Conservation (phyloP, 35 echinoderm and acorn worm genomes). For the Apostichopus californicus region DNA sequence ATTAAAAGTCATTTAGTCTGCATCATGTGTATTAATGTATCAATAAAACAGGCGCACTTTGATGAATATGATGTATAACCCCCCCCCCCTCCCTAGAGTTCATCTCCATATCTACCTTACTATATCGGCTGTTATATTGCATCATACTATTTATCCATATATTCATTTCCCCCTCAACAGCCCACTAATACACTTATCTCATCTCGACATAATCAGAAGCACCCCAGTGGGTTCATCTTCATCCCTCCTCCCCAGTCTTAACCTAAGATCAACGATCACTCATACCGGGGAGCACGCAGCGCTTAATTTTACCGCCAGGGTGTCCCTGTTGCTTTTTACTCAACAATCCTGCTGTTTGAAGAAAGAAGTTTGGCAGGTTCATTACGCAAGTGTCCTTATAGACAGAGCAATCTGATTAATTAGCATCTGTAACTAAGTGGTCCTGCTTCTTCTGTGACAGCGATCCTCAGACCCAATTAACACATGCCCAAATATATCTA, state of each 20-base stretch:
- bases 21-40: no score
- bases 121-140: no score
- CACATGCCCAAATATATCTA: neutral
- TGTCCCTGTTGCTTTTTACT: slow-evolving; percentile 6
- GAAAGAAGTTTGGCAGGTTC: neutral
- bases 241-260: neutral
- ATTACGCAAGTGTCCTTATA: slow-evolving; percentile 1
- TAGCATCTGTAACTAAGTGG: neutral
- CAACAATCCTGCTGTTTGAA: slow-evolving; percentile 13
- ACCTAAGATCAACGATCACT: neutral
- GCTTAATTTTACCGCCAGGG: slow-evolving; percentile 5
- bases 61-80: no score
- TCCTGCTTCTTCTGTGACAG: neutral
- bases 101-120: no score
- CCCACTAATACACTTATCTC: neutral
- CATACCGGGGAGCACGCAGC: neutral
- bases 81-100: no score
- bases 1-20: no score
- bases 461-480: neutral
- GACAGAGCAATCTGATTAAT: neutral
- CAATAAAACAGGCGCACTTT: no score
- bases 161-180: no score
- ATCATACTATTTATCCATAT: no score
- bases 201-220: neutral
- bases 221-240: neutral